Base-by-base conservation (phyloP, 2,888 invertebrate genomes). In the Torymus texanus region DNA sequence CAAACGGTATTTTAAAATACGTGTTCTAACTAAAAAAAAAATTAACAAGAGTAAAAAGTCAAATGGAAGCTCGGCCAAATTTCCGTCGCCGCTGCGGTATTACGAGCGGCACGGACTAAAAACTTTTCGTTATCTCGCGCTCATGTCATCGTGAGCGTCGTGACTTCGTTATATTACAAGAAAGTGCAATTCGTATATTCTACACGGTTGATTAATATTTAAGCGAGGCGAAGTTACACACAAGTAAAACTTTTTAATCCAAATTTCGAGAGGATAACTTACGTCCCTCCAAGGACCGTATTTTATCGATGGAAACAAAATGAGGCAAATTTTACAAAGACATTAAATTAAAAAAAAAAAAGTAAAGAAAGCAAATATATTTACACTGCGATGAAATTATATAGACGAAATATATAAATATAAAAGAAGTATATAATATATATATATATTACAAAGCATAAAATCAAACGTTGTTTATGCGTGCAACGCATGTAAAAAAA, bases 391-490 rank as follows among this genome's bases (percentile, higher is more conserved):
- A 79, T 71, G 24, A 76, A 79, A 65, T 79, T 73, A 78, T 72
- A 78, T 67, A 73, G 66, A 62, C 67, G 75, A 74, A 76, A 81
- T 77, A 79, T 75, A 80, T 77, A 75, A 71, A 73, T 81, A 79
- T 77, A 80, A 70, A 74, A 59, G 24, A 77, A 70, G 59, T 72
- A 77, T 65, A 71, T 78, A 78, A 81, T 71, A 80, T 75, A 80
- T 71, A 80, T 75, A 80, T 74, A 75, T 55, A 75, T 63, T 67
- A 70, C 61, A 79, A 85, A 68, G 82, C 75, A 82, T 83, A 81
- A 83, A 87, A 87, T 87, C 87, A 87, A 87, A 88, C 82, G 84
- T 86, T 83, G 79, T 77, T 83, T 82, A 82, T 82, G 83, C 62
- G 70, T 71, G 14, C 70, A 12, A 68, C 58, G 68, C 62, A 80